phyloP scores from a whole-genome alignment of 2,888 invertebrate species.

The Chaitophorus viminalis region DNA sequence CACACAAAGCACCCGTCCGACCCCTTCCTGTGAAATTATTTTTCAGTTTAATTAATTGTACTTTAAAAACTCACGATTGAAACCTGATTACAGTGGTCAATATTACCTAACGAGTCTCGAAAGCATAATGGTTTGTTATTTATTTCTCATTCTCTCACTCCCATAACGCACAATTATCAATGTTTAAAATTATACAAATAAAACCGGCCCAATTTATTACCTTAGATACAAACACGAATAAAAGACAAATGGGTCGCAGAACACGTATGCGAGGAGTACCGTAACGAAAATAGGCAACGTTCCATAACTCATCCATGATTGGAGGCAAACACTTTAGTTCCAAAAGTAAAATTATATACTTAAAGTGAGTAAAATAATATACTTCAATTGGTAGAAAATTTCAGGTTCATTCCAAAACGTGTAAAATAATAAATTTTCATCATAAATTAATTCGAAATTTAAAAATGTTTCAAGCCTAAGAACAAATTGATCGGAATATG shows the following conservation, averaged over 20 bases:
- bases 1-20: background rate
- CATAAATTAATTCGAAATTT: too few relatives aligned
- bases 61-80: conserved; percentile 38
- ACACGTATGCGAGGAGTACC: background rate
- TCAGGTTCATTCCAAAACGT: background rate
- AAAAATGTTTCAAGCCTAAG: background rate
- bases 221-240: too few relatives aligned
- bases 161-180: background rate
- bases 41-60: conserved; percentile 38
- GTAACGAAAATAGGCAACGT: background rate
- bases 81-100: conserved; percentile 16
- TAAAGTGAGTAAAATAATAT: background rate
- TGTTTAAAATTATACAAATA: conserved; percentile 19
- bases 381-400: background rate
- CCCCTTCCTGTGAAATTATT: background rate
- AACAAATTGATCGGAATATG: background rate
- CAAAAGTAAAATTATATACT: background rate
- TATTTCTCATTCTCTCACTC: background rate
- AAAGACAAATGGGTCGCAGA: conserved; percentile 18
- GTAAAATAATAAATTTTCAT: background rate
- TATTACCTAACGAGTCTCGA: conserved; percentile 22
- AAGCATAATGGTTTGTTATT: background rate
- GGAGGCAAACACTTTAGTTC: background rate
- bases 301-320: background rate
- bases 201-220: background rate